Conservation (phyloP, 2,797 vertebrate genomes). For the Naso thynnoides region DNA sequence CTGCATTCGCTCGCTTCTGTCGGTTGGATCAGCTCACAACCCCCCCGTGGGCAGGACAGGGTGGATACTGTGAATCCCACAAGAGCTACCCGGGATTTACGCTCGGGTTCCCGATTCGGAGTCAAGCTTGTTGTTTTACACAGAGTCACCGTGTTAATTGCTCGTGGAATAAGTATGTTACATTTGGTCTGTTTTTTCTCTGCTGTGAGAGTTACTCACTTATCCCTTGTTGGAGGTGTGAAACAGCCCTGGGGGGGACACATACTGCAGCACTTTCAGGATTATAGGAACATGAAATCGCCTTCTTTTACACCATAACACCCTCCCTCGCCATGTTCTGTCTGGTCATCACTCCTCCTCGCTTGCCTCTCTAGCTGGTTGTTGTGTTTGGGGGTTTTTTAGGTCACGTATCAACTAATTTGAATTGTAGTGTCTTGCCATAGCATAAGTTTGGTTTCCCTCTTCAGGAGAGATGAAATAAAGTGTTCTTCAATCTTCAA, state of each 20-base stretch:
- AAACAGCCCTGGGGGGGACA: slow-evolving; percentile 63
- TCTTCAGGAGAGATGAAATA: not conserved
- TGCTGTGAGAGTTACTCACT: slow-evolving; percentile 54
- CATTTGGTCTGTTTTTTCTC: slow-evolving; percentile 42
- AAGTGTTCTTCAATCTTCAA: not conserved
- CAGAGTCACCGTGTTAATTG: slow-evolving; percentile 71
- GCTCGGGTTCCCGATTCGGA: slow-evolving; percentile 33
- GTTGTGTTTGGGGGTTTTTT: slow-evolving; percentile 24
- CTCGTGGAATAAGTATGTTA: slow-evolving; percentile 63
- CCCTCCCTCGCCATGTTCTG: slow-evolving; percentile 19
- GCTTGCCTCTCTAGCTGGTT: not conserved
- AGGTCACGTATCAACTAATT: slow-evolving; percentile 1
- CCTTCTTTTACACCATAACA: slow-evolving; percentile 61
- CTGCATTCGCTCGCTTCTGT: slow-evolving; percentile 54
- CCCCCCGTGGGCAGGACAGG: slow-evolving; percentile 62
- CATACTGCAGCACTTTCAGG: slow-evolving; percentile 57
- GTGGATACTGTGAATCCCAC: slow-evolving; percentile 53
- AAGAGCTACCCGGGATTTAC: slow-evolving; percentile 52
- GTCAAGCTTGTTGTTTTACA: slow-evolving; percentile 61
- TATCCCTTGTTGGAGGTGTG: slow-evolving; percentile 71
- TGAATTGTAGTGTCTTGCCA: not conserved
- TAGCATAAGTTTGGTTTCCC: not conserved
- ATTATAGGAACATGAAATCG: slow-evolving; percentile 74
- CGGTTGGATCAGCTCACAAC: slow-evolving; percentile 54
- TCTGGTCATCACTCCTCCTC: slow-evolving; percentile 34